Conservation (phyloP, 2,797 vertebrate genomes). For the Coracias cyanogaster region DNA sequence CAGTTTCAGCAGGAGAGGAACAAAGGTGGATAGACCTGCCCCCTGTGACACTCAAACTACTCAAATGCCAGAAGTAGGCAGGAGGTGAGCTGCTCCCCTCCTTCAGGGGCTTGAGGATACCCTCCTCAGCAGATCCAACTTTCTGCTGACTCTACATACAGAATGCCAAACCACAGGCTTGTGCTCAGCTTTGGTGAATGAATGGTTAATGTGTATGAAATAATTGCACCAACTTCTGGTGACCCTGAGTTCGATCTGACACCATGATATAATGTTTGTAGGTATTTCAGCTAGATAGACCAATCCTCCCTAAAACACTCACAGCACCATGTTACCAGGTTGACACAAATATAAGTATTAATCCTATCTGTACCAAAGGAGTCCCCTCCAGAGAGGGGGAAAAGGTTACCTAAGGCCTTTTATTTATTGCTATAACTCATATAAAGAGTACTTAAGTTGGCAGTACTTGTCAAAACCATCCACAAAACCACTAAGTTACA, state of each 20-base stretch:
- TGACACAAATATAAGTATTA: background rate
- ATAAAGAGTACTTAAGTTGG: background rate
- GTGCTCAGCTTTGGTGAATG: fast-evolving
- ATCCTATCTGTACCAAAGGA: background rate
- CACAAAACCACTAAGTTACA: background rate
- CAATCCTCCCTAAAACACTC: background rate
- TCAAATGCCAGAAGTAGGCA: background rate
- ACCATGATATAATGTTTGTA: background rate
- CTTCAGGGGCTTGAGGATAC: background rate
- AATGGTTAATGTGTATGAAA: fast-evolving
- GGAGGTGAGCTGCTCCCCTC: background rate
- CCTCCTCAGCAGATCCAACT: background rate
- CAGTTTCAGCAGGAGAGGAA: background rate
- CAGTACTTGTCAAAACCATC: background rate
- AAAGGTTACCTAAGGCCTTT: background rate
- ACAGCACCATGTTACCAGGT: background rate
- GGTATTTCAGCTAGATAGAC: background rate
- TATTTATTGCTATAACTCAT: background rate
- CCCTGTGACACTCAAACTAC: background rate
- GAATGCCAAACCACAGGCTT: background rate
- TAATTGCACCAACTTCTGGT: background rate
- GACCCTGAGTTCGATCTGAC: fast-evolving
- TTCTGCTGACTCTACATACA: background rate
- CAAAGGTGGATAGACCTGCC: background rate
- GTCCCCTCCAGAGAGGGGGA: background rate